Base-by-base conservation (phyloP, 2,113 vertebrate species). In the Lanius collurio region DNA sequence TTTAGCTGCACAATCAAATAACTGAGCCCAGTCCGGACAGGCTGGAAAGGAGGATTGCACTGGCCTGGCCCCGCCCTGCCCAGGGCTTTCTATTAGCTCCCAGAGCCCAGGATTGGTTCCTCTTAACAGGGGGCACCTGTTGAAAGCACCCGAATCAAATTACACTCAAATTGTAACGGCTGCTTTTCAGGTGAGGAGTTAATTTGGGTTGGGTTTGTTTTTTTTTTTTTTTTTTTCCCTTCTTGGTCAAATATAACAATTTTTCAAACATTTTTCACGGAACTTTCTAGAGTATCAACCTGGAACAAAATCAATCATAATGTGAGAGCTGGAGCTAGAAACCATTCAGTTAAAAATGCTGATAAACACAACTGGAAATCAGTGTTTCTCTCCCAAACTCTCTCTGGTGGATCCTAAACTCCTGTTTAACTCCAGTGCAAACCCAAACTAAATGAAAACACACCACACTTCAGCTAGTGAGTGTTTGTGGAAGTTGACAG, bases 1-100 rank as follows among this genome's bases (percentile, higher is more conserved):
- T 64, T 49, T 88, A 44, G 77, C 83, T 83, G 55, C 24, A 21
- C 52, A 95, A 79, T 85, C 62, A 91, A 92, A 91, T 50, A 95
- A 57, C 30, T 59, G 75, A 94, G 64, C 18, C 11, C 23, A 46
- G 14, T 39, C 46, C 69, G 27, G 49, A 89, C 93, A 93, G 60
- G 70, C 47, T 92, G 76, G 84, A 94, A 53, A 16, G 1, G 5
- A 35, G 20, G 17, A 23, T 7, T 22, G 2, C 5, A 15, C n/a
- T 15, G 7, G 7, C 7, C 11, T 19, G 1, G 31, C 49, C 33
- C 28, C 33, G 11, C 21, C 87, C 23, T 23, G 15, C 55, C 91
- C 92, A 94, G 81, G 87, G 85, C 87, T 82, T 62, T 41, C 41
- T 83, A 7, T 12, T 81, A 83, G 28, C 64, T 84, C 41, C 16